A percentile compares a stretch with the other conserved stretches of the same genome.
These are phyloP conservation scores for Cyprinella venusta DNA, from an alignment of 2,797 vertebrate species.

Conservation along the genomic window DNA sequence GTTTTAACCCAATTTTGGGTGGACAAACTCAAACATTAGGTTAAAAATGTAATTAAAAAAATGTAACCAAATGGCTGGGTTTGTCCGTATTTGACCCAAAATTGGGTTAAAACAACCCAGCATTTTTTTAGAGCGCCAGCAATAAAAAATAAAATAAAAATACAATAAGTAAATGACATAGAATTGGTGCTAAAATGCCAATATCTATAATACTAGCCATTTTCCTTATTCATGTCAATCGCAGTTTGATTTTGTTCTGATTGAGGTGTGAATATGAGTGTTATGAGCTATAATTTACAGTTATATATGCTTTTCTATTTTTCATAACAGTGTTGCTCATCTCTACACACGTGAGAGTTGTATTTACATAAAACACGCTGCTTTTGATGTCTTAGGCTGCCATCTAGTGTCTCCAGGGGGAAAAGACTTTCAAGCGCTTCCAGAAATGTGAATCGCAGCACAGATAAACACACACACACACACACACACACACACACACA, in stretches of 20 bases:
- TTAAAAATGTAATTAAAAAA: no score
- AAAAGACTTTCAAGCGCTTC: not conserved
- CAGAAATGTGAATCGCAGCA: not conserved
- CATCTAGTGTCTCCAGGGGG: constrained; percentile 34
- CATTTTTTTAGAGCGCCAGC: no score
- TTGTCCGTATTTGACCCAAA: no score
- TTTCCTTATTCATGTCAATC: not conserved
- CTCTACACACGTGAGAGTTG: not conserved
- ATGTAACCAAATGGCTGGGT: no score
- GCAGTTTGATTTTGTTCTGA: not conserved
- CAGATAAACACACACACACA: not conserved
- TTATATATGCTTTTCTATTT: not conserved
- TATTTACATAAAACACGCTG: not conserved
- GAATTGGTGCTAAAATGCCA: not conserved
- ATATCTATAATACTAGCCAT: not conserved
- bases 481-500: not conserved
- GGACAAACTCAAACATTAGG: no score
- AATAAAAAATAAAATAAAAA: not conserved
- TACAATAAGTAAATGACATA: not conserved
- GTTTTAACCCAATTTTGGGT: no score
- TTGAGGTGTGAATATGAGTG: not conserved
- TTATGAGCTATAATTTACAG: not conserved
- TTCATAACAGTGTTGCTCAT: not conserved
- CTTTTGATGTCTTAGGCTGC: constrained; percentile 15
- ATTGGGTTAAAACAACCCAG: no score